Conservation (phyloP, 2,113 vertebrate species). For the Coreoperca whiteheadi region DNA sequence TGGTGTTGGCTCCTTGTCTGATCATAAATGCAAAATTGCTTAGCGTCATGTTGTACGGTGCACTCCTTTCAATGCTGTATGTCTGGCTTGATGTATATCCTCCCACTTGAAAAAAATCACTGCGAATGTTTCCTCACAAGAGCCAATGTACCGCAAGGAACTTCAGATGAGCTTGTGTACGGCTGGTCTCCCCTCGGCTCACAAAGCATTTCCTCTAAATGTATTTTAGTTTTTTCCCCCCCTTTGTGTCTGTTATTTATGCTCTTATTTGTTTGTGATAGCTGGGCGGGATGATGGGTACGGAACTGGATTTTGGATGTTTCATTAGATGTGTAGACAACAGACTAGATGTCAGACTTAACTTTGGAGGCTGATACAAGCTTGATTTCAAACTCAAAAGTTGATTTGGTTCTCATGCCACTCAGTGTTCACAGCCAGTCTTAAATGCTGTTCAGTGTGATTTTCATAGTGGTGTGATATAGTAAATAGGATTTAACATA, state of each 20-base stretch:
- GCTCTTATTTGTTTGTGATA: too few species aligned
- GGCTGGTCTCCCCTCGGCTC: background rate
- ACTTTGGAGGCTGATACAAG: background rate
- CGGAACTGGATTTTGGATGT: background rate
- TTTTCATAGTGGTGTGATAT: too few species aligned
- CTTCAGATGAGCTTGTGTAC: background rate
- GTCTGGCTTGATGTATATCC: background rate
- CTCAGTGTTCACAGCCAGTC: background rate
- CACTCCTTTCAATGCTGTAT: background rate
- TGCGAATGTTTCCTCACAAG: too few species aligned
- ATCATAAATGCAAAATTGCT: too few species aligned
- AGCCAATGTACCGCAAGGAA: background rate
- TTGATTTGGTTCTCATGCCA: background rate
- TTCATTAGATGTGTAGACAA: background rate
- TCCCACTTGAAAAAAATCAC: too few species aligned
- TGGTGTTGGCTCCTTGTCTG: background rate
- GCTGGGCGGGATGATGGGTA: too few species aligned
- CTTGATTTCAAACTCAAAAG: background rate
- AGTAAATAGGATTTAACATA: background rate
- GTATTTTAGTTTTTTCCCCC: background rate
- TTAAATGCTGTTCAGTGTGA: background rate
- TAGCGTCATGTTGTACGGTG: background rate
- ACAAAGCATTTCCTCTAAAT: background rate
- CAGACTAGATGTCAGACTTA: too few species aligned
- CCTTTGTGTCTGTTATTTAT: too few species aligned